phyloP scores from a whole-genome alignment of 35 echinoderm and acorn worm species.

The Ptychodera flava region DNA sequence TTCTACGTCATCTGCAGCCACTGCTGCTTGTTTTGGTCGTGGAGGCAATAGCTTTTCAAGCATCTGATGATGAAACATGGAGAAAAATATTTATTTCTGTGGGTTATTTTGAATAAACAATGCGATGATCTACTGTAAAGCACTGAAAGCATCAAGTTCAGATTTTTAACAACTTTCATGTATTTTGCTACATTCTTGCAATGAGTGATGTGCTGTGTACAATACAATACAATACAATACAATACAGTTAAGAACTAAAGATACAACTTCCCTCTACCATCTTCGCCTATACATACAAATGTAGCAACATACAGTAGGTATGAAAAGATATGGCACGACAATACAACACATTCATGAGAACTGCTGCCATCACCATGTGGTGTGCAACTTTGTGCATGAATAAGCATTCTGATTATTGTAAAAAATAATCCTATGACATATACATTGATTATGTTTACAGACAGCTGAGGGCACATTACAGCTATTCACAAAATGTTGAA shows the following conservation, averaged over 20 bases:
- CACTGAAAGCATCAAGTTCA: neutral
- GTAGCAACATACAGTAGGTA: too few species aligned
- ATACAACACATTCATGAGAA: too few species aligned
- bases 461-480: too few species aligned
- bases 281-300: too few species aligned
- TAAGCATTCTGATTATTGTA: too few species aligned
- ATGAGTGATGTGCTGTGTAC: neutral
- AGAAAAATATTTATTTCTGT: neutral
- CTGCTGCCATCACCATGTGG: too few species aligned
- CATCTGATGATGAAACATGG: slow-evolving; percentile 31
- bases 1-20: slow-evolving; percentile 47
- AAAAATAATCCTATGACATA: too few species aligned
- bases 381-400: too few species aligned
- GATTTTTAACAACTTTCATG: neutral
- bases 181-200: neutral
- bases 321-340: too few species aligned
- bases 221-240: neutral
- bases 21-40: slow-evolving; percentile 8
- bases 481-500: too few species aligned
- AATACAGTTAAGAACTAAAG: neutral
- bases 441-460: too few species aligned
- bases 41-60: slow-evolving; percentile 52
- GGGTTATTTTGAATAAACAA: neutral
- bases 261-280: too few species aligned
- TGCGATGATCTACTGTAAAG: neutral